Base-by-base conservation (phyloP, 2,797 vertebrate species). In the Urophycis tenuis region DNA sequence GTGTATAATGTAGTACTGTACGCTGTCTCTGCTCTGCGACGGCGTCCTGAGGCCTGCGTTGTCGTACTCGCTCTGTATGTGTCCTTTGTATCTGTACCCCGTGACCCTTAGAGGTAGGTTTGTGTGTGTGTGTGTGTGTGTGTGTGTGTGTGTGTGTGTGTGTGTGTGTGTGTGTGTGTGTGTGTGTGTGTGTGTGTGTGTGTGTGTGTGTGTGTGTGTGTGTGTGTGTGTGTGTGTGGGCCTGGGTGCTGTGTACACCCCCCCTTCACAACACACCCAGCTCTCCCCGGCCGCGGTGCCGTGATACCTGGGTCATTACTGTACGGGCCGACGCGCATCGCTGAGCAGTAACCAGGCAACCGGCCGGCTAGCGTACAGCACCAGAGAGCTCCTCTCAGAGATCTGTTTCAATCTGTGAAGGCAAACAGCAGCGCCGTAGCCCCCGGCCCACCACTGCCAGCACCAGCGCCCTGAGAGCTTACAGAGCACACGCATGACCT, bases 281-380 rank as follows among this genome's bases (percentile, higher is more conserved):
- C 22, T 49, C 86, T 85, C 82, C 86, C 84, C 85, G 83, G 89
- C 88, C 84, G 87, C 82, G 72, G 77, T 81, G 85, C 86, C 84
- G 87, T 89, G 89, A 92, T 92, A 91, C 90, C 89, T 91, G 86
- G 88, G 90, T 93, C 92, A 93, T 93, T 93, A 90, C 92, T 91
- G 83, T 86, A 87, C 77, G 76, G 74, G 81, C 83, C 87, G 86
- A 84, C 89, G 91, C 89, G 84, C 91, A 88, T 90, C 85, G 85
- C 86, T 86, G 90, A 92, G 89, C 91, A 86, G 93, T 93, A 92
- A 90, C 92, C 89, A 92, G 89, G 92, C 92, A 93, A 92, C 92
- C 78, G 80, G 83, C 85, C 90, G 86, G 88, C 84, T 82, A 89
- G 79, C 81, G 78, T 22, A 85, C 32, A 32, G 69, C 69, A 71